phyloP scores from a whole-genome alignment of 92 coral and sea anemone genomes.

The Bergia puertoricense region DNA sequence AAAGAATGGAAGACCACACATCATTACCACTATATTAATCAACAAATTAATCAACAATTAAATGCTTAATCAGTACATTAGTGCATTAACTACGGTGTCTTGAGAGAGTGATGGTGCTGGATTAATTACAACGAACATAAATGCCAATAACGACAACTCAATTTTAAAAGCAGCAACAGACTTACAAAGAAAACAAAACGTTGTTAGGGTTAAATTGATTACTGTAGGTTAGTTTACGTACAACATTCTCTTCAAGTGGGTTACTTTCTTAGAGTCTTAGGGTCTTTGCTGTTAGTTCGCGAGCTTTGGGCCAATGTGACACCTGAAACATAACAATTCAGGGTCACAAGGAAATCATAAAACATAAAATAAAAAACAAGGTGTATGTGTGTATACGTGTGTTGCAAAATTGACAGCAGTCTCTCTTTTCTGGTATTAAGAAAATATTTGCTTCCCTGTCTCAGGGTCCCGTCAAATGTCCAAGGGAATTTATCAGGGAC shows the following conservation, averaged over 20 bases:
- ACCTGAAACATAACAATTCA: background rate
- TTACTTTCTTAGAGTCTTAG: background rate
- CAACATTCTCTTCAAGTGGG: too few relatives aligned
- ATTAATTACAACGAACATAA: background rate
- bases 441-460: too few relatives aligned
- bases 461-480: too few relatives aligned
- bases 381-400: too few relatives aligned
- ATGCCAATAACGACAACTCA: background rate
- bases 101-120: background rate
- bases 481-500: too few relatives aligned
- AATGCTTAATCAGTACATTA: background rate
- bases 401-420: too few relatives aligned
- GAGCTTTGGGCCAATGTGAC: background rate
- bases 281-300: background rate
- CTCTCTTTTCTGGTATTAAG: too few relatives aligned
- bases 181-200: background rate
- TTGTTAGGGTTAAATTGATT: background rate
- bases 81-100: background rate
- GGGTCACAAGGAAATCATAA: too few relatives aligned
- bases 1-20: too few relatives aligned
- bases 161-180: background rate
- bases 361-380: too few relatives aligned
- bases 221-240: background rate
- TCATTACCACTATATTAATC: too few relatives aligned
- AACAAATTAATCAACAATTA: background rate